These are phyloP conservation scores for Tor tambroides DNA, from an alignment of 2,113 vertebrate genomes.

Conservation along the genomic window DNA sequence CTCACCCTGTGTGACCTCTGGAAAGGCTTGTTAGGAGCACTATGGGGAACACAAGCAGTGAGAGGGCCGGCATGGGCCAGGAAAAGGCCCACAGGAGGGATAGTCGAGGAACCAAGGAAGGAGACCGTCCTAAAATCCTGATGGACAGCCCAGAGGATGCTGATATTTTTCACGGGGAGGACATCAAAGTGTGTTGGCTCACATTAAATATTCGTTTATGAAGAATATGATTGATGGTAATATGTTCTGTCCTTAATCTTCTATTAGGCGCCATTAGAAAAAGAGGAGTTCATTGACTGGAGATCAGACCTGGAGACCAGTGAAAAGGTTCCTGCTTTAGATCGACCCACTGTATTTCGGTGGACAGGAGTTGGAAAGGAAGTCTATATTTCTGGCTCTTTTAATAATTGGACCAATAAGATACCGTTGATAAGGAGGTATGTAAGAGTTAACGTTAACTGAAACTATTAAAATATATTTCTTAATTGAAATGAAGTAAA, in stretches of 20 bases:
- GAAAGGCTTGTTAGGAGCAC: constrained; percentile 35
- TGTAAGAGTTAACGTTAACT: not conserved
- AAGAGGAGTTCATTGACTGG: constrained; percentile 95
- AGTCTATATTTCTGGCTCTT: constrained; percentile 93
- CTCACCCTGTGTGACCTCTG: constrained; percentile 56
- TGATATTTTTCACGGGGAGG: constrained; percentile 91
- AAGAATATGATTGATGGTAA: not conserved
- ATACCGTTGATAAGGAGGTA: constrained; percentile 95
- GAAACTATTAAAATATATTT: not conserved
- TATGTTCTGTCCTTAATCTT: not conserved
- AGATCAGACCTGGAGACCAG: constrained; percentile 90
- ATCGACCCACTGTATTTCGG: constrained; percentile 93
- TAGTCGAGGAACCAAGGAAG: constrained; percentile 87
- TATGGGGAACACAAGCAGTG: constrained; percentile 98
- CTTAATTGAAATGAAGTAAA: too few species aligned
- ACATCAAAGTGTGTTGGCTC: constrained; percentile 83
- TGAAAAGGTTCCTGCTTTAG: constrained; percentile 84
- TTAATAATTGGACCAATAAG: constrained; percentile 95
- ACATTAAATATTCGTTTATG: not conserved
- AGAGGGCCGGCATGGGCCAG: constrained; percentile 87
- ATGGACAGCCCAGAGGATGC: constrained; percentile 98
- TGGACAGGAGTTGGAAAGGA: constrained; percentile 96
- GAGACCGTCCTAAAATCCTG: constrained; percentile 91
- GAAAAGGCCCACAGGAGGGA: constrained; percentile 87
- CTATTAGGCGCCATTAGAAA: constrained; percentile 84